A percentile compares a stretch with the other conserved stretches of the same genome.
Conservation (phyloP, 2,797 vertebrate genomes). For the Typhlichthys eigenmanni region DNA sequence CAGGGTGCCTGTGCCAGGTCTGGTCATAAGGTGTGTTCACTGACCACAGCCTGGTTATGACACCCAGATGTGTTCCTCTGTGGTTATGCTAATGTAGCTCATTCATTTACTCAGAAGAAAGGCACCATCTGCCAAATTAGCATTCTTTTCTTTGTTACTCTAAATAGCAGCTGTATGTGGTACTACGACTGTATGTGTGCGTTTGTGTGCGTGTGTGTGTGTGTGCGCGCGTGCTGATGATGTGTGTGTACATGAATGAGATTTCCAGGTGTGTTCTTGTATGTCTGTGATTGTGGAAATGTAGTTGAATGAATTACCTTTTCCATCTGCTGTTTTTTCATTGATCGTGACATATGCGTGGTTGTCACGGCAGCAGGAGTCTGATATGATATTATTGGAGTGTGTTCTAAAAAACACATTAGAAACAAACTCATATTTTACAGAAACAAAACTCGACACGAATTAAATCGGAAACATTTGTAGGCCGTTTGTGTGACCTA, state of each 20-base stretch:
- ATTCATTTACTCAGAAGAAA: conserved; percentile 67
- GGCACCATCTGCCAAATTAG: conserved; percentile 69
- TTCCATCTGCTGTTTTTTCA: too few species aligned
- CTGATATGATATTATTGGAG: background rate
- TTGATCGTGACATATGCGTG: background rate
- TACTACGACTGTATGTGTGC: conserved; percentile 4
- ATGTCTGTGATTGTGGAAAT: background rate
- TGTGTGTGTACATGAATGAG: background rate
- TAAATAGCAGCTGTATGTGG: conserved; percentile 30
- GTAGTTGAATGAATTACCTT: background rate
- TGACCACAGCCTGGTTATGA: conserved; percentile 47
- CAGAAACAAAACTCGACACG: too few species aligned
- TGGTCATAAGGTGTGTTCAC: conserved; percentile 18
- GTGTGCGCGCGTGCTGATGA: conserved; percentile 23
- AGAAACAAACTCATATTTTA: too few species aligned
- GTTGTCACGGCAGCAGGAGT: conserved; percentile 15
- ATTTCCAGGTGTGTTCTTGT: background rate
- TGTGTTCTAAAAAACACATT: background rate
- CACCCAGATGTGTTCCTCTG: conserved; percentile 66
- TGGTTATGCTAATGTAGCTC: conserved; percentile 68
- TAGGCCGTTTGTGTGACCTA: too few species aligned
- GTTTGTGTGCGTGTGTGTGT: conserved; percentile 12
- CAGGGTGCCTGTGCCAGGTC: conserved; percentile 11
- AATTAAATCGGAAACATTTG: too few species aligned
- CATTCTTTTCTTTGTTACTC: conserved; percentile 65